Conservation (phyloP, 2,113 vertebrate species). For the Dasyornis broadbenti region DNA sequence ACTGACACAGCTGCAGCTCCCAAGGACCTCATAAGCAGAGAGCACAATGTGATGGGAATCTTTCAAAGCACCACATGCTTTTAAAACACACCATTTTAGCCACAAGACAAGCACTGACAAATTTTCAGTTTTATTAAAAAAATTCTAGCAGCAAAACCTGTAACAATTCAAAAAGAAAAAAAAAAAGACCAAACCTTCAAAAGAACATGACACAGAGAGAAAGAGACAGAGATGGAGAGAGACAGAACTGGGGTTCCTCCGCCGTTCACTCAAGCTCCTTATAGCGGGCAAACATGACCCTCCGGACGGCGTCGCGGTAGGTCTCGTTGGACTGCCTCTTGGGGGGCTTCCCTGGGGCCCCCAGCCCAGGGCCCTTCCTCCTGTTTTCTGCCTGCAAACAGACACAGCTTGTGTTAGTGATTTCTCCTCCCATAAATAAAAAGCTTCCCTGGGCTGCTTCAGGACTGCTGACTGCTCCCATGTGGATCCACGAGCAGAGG, state of each 20-base stretch:
- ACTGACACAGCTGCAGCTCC: background rate
- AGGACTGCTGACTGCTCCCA: background rate
- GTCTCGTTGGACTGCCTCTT: slow-evolving; percentile 80
- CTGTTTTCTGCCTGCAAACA: slow-evolving; percentile 74
- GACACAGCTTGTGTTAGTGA: background rate
- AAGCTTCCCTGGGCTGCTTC: background rate
- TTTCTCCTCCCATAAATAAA: background rate
- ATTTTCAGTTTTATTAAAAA: slow-evolving; percentile 70
- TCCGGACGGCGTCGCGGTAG: slow-evolving; percentile 91
- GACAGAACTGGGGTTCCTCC: background rate
- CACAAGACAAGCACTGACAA: slow-evolving; percentile 2
- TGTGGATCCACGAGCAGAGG: fast-evolving
- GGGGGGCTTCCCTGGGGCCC: slow-evolving; percentile 76
- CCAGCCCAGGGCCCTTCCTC: slow-evolving; percentile 80
- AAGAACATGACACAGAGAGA: slow-evolving; percentile 64
- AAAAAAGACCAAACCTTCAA: slow-evolving; percentile 20
- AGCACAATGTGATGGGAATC: fast-evolving
- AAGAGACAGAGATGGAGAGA: background rate
- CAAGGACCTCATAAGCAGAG: background rate
- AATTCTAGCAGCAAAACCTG: slow-evolving; percentile 80
- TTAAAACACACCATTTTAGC: background rate
- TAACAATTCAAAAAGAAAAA: slow-evolving; percentile 61
- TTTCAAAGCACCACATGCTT: background rate
- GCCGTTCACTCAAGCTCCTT: slow-evolving; percentile 89
- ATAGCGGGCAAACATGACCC: slow-evolving; percentile 96